These are phyloP conservation scores for Craseonycteris thonglongyai DNA, from an alignment of 2,113 vertebrate species.

Conservation along the genomic window DNA sequence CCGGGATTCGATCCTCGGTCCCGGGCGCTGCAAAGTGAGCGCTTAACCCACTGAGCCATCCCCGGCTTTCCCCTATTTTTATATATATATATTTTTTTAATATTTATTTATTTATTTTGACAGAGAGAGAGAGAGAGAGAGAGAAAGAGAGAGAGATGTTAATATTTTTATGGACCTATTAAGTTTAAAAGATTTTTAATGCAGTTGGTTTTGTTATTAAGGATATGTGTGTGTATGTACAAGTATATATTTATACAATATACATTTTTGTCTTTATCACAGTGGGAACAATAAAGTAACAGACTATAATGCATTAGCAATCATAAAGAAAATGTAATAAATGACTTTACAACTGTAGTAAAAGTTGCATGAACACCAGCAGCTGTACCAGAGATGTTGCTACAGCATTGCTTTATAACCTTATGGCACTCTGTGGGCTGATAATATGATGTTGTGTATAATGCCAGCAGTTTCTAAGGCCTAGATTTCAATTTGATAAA, in stretches of 20 bases:
- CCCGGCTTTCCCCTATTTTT: too few relatives aligned
- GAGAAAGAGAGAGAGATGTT: too few relatives aligned
- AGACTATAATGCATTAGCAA: constrained; percentile 81
- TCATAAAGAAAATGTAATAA: constrained; percentile 86
- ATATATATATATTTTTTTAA: too few relatives aligned
- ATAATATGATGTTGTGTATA: constrained; percentile 77
- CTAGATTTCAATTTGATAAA: constrained; percentile 81
- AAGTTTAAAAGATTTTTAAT: constrained; percentile 81
- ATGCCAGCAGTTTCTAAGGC: constrained; percentile 76
- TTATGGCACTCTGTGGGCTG: constrained; percentile 81
- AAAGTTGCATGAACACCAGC: constrained; percentile 82
- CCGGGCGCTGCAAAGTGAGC: too few relatives aligned
- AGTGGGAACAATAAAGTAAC: constrained; percentile 83
- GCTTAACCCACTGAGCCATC: too few relatives aligned
- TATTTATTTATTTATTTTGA: too few relatives aligned
- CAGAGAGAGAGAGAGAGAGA: too few relatives aligned
- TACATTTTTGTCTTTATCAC: constrained; percentile 81
- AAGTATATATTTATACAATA: constrained; percentile 63
- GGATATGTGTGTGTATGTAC: constrained; percentile 3
- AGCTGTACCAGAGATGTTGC: constrained; percentile 81
- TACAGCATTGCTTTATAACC: constrained; percentile 78
- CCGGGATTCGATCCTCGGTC: too few relatives aligned
- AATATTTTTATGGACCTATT: constrained; percentile 79
- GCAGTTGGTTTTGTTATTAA: constrained; percentile 72
- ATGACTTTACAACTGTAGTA: constrained; percentile 85